Base-by-base conservation (phyloP, 2,797 vertebrate genomes). In the Myiotriccus ornatus region DNA sequence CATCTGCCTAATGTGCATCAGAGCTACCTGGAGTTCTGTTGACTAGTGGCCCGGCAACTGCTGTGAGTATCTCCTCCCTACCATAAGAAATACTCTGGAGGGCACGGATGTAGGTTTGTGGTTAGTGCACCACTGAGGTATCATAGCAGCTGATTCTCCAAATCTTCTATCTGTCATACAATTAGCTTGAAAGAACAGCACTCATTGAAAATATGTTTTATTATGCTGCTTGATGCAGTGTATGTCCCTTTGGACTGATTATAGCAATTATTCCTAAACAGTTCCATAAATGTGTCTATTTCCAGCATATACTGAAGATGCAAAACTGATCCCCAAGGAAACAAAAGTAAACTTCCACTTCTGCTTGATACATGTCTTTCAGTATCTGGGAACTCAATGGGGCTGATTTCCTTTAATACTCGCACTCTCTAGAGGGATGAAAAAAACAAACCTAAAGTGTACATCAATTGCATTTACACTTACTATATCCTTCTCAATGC, bases 171-270 rank as follows among this genome's bases (percentile, higher is more conserved):
- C 59, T 73, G 68, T 83, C 78, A 60, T 41, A 50, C n/a, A 88
- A 93, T 85, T 13, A 71, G 78, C 81, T 70, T 81, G 57, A 65
- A 87, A 90, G 89, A 83, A 17, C 8, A 55, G 34, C 25, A 75
- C 27, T 82, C 68, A 75, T 76, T 92, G 87, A 74, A 95, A 92
- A 82, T 57, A 85, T 11, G 37, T 50, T 94, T 95, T 90, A 92
- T 91, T 88, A 92, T 35, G 59, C 65, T 28, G 9, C 44, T 71
- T 64, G 67, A 70, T 63, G 63, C 47, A 73, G 47, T 15, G 2
- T 65, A 30, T 25, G 47, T 89, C 81, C 85, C 93, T 81, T 78
- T 92, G 91, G 93, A 92, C 91, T 94, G 93, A 94, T 94, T 91
- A 67, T 4, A 80, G 67, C 74, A 95, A 94, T 85, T 94, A 95